Base-by-base conservation (phyloP, 1,140 invertebrate genomes). In the Agraylea sexmaculata region DNA sequence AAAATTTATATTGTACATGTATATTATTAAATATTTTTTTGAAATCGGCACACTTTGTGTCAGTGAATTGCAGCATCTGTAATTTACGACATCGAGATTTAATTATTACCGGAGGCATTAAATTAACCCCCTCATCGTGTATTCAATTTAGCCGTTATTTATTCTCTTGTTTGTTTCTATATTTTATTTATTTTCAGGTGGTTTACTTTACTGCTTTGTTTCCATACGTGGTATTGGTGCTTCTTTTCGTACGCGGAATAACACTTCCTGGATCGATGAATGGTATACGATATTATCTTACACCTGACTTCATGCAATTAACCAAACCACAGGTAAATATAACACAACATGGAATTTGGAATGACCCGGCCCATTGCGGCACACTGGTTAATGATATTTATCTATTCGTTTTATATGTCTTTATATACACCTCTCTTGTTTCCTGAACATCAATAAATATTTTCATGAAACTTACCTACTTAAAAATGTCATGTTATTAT, bases 191-290 rank as follows among this genome's bases (percentile, higher is more conserved):
- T 57, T 62, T 43, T 29, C 50, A 75, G 69, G 75, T 86, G 31
- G 83, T 87, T 3, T 88, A 87, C 53, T 86, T 88, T 47, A 88
- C 85, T 6, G 83, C 86, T 5, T 69, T 87, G 0, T 87, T 87
- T 53, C 87, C 87, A 1, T 90, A 89, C 56, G 72, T 88, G 13
- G 84, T 90, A 39, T 57, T 90, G 48, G 77, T 84, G 18, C 78
- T 83, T 28, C 62, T 91, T 21, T 78, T 90, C 45, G 70, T 86
- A 20, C 74, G 85, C 2, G 85, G 85, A 2, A 77, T 87, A 1
- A 81, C 84, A 2, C 64, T 90, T 12, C 79, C 80, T 0, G 87
- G 86, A 8, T 81, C 84, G 22, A 66, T 69, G 1, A 75, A 78
- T 33, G 87, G 86, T 1, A 83, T 90, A 41, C 52, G 80, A 1